Evolutionary conservation across 2,113 vertebrate species (phyloP).

Genomic region (Siphamia tubifer): DNA sequence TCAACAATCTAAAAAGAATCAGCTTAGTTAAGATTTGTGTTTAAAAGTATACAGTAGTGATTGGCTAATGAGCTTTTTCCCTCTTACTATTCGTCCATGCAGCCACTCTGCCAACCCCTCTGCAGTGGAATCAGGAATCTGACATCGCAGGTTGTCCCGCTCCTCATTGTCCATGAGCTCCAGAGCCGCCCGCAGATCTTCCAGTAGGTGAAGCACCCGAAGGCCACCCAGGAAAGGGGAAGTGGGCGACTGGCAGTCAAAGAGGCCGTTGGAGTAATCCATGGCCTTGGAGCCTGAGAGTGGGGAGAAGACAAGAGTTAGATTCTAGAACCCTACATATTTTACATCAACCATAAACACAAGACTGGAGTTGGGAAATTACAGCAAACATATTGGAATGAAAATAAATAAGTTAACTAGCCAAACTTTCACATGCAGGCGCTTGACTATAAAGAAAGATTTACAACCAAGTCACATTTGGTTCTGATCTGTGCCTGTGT

Average conservation of each 20-base stretch:
- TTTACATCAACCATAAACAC: not conserved
- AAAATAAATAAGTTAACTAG: not conserved
- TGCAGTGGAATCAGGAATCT: conserved; percentile 89
- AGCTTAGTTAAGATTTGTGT: no score
- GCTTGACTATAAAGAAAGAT: not conserved
- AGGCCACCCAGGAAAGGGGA: conserved; percentile 93
- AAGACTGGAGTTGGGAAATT: not conserved
- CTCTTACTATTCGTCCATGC: conserved; percentile 86
- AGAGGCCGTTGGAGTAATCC: conserved; percentile 95
- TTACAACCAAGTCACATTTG: not conserved
- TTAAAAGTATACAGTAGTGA: not conserved
- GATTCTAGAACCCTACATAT: not conserved
- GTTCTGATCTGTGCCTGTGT: conserved; percentile 3
- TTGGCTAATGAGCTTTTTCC: not conserved
- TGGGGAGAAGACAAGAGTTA: not conserved
- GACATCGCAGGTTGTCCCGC: conserved; percentile 89
- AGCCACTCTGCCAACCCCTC: conserved; percentile 90
- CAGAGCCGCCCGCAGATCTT: conserved; percentile 88
- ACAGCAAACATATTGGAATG: not conserved
- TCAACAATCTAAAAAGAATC: no score
- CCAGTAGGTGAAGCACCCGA: conserved; percentile 91
- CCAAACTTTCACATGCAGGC: not conserved
- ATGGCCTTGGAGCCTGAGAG: conserved; percentile 93
- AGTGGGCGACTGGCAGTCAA: conserved; percentile 96
- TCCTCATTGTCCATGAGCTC: conserved; percentile 94